phyloP scores from a whole-genome alignment of 2,797 vertebrate species.

The Falco berigora region DNA sequence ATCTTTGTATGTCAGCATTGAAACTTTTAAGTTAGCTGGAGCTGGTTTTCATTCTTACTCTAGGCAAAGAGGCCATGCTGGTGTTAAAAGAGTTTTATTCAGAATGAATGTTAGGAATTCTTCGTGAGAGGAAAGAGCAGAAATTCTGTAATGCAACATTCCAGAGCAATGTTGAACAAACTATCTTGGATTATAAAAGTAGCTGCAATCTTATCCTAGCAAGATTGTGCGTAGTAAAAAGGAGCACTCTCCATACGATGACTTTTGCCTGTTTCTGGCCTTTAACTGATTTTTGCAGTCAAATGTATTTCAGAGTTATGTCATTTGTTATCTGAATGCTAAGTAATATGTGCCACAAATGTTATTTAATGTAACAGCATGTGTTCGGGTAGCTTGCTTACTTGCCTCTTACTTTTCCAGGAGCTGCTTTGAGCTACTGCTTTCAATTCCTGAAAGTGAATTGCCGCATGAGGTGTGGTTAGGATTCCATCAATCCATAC shows the following conservation, averaged over 20 bases:
- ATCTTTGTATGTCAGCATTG: not conserved
- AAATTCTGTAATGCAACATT: not conserved
- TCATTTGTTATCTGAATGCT: not conserved
- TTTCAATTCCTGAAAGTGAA: slow-evolving; percentile 94
- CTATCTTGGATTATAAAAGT: not conserved
- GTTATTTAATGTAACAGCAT: not conserved
- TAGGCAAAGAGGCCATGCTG: not conserved
- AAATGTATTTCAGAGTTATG: not conserved
- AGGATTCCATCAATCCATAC: slow-evolving; percentile 89
- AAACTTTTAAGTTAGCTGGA: not conserved
- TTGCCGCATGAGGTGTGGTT: slow-evolving; percentile 89
- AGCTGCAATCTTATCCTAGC: not conserved
- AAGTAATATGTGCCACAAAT: not conserved
- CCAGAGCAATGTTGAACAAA: not conserved
- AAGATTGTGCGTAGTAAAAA: not conserved
- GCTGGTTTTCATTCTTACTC: not conserved
- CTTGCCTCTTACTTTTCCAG: slow-evolving; percentile 72
- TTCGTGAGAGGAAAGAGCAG: not conserved
- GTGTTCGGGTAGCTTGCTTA: not conserved
- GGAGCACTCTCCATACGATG: not conserved
- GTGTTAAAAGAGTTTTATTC: not conserved
- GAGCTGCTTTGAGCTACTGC: slow-evolving; percentile 97
- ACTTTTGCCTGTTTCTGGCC: not conserved
- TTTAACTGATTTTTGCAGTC: not conserved
- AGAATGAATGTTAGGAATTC: not conserved